Evolutionary conservation across 2,888 invertebrate species (phyloP).

Genomic region (Tetragnatha montana): DNA sequence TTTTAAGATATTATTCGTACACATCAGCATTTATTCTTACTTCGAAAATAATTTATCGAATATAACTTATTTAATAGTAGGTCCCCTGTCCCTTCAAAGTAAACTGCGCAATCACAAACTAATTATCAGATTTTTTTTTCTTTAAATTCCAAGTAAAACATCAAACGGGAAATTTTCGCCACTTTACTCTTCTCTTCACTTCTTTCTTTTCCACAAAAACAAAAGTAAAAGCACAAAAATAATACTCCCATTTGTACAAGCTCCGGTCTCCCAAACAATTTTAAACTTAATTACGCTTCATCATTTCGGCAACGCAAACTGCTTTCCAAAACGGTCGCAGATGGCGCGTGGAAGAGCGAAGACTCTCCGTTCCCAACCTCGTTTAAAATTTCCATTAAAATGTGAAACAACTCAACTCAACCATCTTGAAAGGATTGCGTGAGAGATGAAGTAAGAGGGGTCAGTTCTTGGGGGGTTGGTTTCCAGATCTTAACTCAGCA

Average conservation of each 20-base stretch:
- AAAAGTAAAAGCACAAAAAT: background rate
- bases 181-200: background rate
- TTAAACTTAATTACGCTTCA: slow-evolving; percentile 20
- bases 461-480: background rate
- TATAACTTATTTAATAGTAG: too few relatives aligned
- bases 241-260: too few relatives aligned
- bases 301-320: background rate
- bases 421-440: background rate
- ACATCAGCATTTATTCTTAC: too few relatives aligned
- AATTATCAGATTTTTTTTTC: too few relatives aligned
- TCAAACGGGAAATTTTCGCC: background rate
- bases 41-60: too few relatives aligned
- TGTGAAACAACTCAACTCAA: background rate
- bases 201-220: background rate
- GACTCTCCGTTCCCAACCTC: background rate
- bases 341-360: background rate
- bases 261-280: background rate
- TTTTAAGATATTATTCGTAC: too few relatives aligned
- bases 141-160: background rate
- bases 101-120: too few relatives aligned
- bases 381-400: background rate
- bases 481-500: background rate
- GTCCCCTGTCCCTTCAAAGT: too few relatives aligned
- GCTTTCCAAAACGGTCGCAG: background rate
- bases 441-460: background rate